Base-by-base conservation (phyloP, 2,113 vertebrate genomes). In the Gnathonemus echidnorhynchus region DNA sequence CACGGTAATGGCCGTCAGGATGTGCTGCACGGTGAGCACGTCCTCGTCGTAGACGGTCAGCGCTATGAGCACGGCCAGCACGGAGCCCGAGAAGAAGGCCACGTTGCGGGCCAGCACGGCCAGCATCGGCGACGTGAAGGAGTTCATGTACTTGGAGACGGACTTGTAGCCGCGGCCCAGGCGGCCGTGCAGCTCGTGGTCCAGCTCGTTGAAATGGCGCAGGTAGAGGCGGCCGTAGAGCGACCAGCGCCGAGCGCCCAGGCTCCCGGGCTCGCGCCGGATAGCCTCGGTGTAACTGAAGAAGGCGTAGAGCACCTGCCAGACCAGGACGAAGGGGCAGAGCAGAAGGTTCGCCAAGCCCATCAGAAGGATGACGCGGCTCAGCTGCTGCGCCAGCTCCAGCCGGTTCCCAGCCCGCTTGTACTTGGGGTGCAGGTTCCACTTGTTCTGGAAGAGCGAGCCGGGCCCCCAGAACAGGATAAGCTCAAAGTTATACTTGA, bases 61-160 rank as follows among this genome's bases (percentile, higher is more conserved):
- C 31, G 98, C 97, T 0, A 99, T 98, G 70, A 99, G 97, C 90
- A 99, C 98, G 0, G 98, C 98, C 94, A 99, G 95, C 92, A 99
- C 96, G 62, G 98, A 99, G 80, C 98, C 98, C 0, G 98, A 98
- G 7, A 99, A 99, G 94, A 99, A 99, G 0, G 98, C 98, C 24
- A 98, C 95, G 0, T 99, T 99, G 95, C 99, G 99, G 90, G 98
- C 98, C 93, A 99, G 95, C 7, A 99, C 96, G 0, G 98, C 98
- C 93, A 99, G 95, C 89, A 98, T 95, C 0, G 98, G 98, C 3
- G 98, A 99, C 91, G 98, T 96, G 93, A 99, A 99, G 91, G 98
- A 99, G 95, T 99, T 99, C 98, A 99, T 99, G 91, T 99, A 99
- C 93, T 99, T 99, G 94, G 98, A 98, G 89, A 98, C 97, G 0